Base-by-base conservation (phyloP, 2,797 vertebrate species). In the Amblyopsis hoosieri region DNA sequence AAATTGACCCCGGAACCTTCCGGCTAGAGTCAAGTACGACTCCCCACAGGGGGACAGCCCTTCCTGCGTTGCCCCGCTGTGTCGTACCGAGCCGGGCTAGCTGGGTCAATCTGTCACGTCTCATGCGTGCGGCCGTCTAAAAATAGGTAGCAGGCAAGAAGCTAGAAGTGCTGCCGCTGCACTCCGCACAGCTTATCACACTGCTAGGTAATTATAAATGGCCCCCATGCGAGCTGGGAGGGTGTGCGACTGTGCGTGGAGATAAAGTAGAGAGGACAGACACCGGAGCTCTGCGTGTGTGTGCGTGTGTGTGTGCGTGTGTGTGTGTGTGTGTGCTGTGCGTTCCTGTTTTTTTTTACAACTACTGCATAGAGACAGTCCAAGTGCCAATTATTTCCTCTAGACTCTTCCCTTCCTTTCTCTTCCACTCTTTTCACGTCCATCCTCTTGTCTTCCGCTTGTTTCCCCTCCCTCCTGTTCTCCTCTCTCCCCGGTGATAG, bases 81-180 rank as follows among this genome's bases (percentile, higher is more conserved):
- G 66, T 56, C 62, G 54, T 68, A 48, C 52, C 29, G 17, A 62
- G 54, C 61, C 72, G 56, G 54, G 55, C 61, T 45, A 73, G 52
- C 57, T 67, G 45, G 67, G 69, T 79, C 64, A 70, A 37, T 75
- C 55, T 63, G 56, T 71, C 67, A 70, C 64, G 70, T 52, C 59
- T 76, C 62, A 45, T 64, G 57, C 19, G 37, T 23, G 19, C 45
- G 31, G 47, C 45, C 54, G 59, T 59, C 64, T 66, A 64, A 71
- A 67, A 64, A 71, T 71, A 79, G 50, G 49, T 54, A 31, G 29
- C 46, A 33, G n/a, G 54, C 49, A 54, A 14, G 46, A 31, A 29
- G 9, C 54, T 6, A 2, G n/a, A 67, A 61, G 63, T 68, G 64
- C 66, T 70, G 66, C 19, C 19, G 1, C 55, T 48, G 53, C 31